Evolutionary conservation across 1,140 invertebrate species (phyloP), one percentile per base, ranked within the genome.

Genomic region (Charaxes varanes): DNA sequence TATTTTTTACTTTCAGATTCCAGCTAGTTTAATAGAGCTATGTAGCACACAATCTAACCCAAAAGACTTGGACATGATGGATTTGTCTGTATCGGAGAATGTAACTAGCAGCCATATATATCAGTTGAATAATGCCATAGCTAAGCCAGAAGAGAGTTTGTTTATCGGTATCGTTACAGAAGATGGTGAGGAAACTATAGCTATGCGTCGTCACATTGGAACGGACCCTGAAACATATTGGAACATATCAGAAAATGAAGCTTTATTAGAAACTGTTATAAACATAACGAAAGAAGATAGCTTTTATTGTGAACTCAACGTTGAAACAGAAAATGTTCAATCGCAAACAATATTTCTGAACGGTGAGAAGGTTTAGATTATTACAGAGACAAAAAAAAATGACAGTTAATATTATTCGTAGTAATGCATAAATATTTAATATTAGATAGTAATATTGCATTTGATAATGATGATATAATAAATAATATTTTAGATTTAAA

Each of bases 401-500:
- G n/a, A n/a, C n/a, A n/a, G 13, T 6, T 15, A 24, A 15, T 15
- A 23, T 36, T 36, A 5, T 6, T 22, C 13, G n/a, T n/a, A n/a
- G n/a, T n/a, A n/a, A n/a, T n/a, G n/a, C n/a, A n/a, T n/a, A n/a
- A n/a, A n/a, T n/a, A n/a, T n/a, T n/a, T n/a, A n/a, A n/a, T n/a
- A n/a, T n/a, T n/a, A n/a, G n/a, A 17, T 33, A 27, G 11, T 43
- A 22, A 12, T 10, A 12, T 11, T 37, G 30, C 4, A 21, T 37
- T 23, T 28, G 1, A 10, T 23, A 38, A 27, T n/a, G 6, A 27
- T 40, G 6, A 23, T 33, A 11, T 6, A 7, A 23, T 17, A 14
- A 27, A 19, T 32, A 1, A 24, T 33, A 45, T 62, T 68, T 51
- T 42, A 82, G 78, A 80, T 63, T 59, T 77, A 22, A 71, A 80